Base-by-base conservation (phyloP, 2,113 vertebrate species). In the Heterochromis multidens region DNA sequence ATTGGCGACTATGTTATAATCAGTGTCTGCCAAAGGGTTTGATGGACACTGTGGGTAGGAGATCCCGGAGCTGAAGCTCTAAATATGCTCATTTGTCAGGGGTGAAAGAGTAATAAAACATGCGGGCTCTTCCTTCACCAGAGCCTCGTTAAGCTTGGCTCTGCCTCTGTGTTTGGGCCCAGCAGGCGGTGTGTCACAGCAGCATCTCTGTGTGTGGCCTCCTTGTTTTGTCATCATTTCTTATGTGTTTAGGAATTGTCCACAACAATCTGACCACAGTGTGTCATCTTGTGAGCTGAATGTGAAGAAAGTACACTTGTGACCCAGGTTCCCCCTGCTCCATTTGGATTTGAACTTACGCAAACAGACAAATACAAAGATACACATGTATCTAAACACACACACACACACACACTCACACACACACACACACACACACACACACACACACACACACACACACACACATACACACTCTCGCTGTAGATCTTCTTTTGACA, bases 231-330 rank as follows among this genome's bases (percentile, higher is more conserved):
- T 96, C 95, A 95, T 94, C 81, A 93, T 84, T 93, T 93, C 90
- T 87, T 82, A 91, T 93, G 91, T 96, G 95, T 96, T 96, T 96
- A 94, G 94, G 93, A 92, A 94, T 92, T 87, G 83, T 94, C 93
- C 77, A 90, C 91, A 93, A 94, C 93, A 93, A 93, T 92, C 92
- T 86, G 89, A 95, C 95, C 93, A 35, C 94, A 92, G 87, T 78
- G 62, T 86, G 93, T 93, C 87, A 80, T 91, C 91, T 82, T 84
- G 85, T 87, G 89, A 77, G 81, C 52, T 84, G 84, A 91, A 79
- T 80, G 87, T 67, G 79, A 91, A 87, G 87, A 87, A 90, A 91
- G 67, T 74, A 61, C 87, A 87, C 87, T 88, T 87, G 84, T 86
- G 84, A 79, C 43, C 85, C 2, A 72, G 81, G 83, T 92, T 84